A percentile compares a stretch with the other conserved stretches of the same genome.
phyloP scores from a whole-genome alignment of 2,113 vertebrate genomes.

The Mastomys coucha region DNA sequence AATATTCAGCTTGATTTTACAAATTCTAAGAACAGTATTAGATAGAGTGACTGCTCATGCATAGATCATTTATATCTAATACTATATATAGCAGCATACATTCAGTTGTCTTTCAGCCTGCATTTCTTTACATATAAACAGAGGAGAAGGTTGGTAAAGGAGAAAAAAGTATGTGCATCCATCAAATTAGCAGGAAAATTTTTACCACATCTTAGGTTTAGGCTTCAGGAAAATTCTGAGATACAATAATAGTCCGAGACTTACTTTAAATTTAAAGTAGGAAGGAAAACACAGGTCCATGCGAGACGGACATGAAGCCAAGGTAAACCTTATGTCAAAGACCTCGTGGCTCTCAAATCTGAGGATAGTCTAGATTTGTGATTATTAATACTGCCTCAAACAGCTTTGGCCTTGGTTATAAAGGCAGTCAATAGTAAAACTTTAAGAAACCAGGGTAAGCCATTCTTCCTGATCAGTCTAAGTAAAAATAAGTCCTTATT shows the following conservation, averaged over 20 bases:
- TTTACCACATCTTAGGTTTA: neutral
- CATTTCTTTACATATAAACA: neutral
- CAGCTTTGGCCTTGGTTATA: neutral
- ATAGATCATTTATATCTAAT: neutral
- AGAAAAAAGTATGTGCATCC: neutral
- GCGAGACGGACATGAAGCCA: neutral
- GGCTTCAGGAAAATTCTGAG: neutral
- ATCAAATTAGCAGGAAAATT: neutral
- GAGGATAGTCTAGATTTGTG: neutral
- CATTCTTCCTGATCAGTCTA: neutral
- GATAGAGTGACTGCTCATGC: neutral
- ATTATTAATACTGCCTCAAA: neutral
- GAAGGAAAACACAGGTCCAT: neutral
- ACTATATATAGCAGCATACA: neutral
- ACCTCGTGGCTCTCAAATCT: neutral
- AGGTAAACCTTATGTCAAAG: neutral
- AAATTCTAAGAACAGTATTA: neutral
- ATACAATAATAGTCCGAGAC: neutral
- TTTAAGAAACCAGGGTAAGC: neutral
- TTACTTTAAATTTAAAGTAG: neutral
- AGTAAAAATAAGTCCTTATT: neutral
- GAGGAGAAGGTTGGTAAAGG: neutral
- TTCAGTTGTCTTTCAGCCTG: neutral
- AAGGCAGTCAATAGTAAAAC: neutral
- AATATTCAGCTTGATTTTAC: neutral